phyloP scores from a whole-genome alignment of 2,797 vertebrate genomes.

The Discoglossus pictus region DNA sequence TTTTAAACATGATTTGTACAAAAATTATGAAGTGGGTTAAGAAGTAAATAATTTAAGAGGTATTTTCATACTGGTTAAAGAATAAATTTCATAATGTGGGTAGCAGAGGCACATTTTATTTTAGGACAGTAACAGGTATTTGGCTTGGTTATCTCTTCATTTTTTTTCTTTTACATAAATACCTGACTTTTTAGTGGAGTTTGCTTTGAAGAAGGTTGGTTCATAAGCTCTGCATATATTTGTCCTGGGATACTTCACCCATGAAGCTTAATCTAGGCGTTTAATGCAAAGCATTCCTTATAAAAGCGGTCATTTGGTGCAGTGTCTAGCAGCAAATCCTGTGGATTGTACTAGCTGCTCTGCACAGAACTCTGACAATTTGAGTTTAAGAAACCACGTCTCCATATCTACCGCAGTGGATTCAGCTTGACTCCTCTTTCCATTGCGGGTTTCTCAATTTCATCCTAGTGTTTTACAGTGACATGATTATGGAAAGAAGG shows the following conservation, averaged over 20 bases:
- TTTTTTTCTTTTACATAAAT: conserved; percentile 9
- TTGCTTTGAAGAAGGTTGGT: conserved; percentile 20
- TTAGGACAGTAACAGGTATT: too few species aligned
- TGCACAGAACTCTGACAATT: conserved; percentile 10
- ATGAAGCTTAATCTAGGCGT: background rate
- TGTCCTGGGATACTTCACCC: background rate
- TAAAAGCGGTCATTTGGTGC: conserved; percentile 10
- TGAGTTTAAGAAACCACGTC: background rate
- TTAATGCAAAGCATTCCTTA: conserved; percentile 6
- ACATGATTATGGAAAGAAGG: background rate
- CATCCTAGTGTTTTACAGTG: conserved; percentile 32
- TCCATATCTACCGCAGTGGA: too few species aligned
- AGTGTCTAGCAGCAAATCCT: conserved; percentile 31
- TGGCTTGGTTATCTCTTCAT: conserved; percentile 1
- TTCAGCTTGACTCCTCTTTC: conserved; percentile 8
- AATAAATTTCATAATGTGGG: conserved; percentile 16
- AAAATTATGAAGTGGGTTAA: conserved; percentile 70
- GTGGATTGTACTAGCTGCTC: conserved; percentile 39
- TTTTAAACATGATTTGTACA: conserved; percentile 56
- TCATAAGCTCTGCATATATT: conserved; percentile 4
- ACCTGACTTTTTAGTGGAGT: conserved; percentile 24
- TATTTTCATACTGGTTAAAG: conserved; percentile 72
- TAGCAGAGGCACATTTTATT: background rate
- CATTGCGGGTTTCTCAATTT: conserved; percentile 1
- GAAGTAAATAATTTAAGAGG: conserved; percentile 69